Evolutionary conservation across 2,888 invertebrate species (phyloP).

Genomic region (Archips xylosteana): DNA sequence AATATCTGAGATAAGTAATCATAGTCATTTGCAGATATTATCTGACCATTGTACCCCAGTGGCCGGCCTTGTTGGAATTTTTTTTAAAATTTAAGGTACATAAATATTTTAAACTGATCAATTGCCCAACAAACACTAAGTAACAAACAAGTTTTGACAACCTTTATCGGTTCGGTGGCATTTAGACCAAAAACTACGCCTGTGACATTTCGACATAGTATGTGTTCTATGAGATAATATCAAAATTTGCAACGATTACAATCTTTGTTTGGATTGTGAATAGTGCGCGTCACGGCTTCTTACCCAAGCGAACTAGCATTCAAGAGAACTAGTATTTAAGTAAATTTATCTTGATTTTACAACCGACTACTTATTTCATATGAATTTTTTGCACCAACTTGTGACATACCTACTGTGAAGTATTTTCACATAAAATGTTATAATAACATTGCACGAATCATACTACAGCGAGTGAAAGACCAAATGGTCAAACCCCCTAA

Average conservation of each 20-base stretch:
- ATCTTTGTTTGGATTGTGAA: slow-evolving; percentile 38
- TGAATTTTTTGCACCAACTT: too few relatives aligned
- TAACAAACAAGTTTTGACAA: slow-evolving; percentile 41
- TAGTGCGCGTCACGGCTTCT: slow-evolving; percentile 14
- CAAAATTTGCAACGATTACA: slow-evolving; percentile 40
- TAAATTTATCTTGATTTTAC: background rate
- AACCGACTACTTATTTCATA: too few relatives aligned
- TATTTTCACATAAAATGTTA: too few relatives aligned
- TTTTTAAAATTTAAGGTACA: slow-evolving; percentile 13
- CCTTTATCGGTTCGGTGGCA: slow-evolving; percentile 42
- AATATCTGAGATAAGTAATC: background rate
- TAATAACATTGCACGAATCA: too few relatives aligned
- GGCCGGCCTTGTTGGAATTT: slow-evolving; percentile 1
- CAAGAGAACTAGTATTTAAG: background rate
- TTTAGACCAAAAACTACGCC: slow-evolving; percentile 43
- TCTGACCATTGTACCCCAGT: background rate
- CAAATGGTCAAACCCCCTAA: too few relatives aligned
- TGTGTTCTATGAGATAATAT: slow-evolving; percentile 34
- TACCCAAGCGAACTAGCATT: background rate
- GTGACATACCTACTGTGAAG: too few relatives aligned
- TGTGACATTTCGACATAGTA: slow-evolving; percentile 44
- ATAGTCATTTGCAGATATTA: background rate
- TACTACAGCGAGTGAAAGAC: too few relatives aligned
- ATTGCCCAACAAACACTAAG: slow-evolving; percentile 37
- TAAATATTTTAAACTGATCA: slow-evolving; percentile 31